Evolutionary conservation across 2,888 invertebrate species (phyloP).

Genomic region (Heliconius charithonia): DNA sequence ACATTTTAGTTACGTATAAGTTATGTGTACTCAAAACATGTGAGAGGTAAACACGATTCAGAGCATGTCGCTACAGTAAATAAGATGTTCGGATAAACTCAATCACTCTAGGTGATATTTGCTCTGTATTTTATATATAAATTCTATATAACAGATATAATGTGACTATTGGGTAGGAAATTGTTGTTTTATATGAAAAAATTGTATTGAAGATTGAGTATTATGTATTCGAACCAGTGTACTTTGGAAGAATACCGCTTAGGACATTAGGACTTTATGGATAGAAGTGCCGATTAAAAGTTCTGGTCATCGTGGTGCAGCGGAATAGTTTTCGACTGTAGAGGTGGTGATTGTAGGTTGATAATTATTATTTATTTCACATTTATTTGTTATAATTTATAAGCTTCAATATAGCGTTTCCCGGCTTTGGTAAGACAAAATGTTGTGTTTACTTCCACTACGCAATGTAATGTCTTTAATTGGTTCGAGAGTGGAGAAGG

Average conservation of each 20-base stretch:
- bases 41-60: slow-evolving; percentile 28
- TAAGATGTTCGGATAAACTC: slow-evolving; percentile 28
- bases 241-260: no score
- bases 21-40: slow-evolving; percentile 15
- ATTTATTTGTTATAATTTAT: no score
- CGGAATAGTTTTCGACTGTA: background rate
- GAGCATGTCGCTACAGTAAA: slow-evolving; percentile 33
- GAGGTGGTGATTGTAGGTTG: background rate
- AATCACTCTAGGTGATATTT: slow-evolving; percentile 20
- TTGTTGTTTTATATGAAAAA: background rate
- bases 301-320: background rate
- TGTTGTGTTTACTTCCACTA: no score
- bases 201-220: background rate
- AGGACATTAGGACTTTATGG: background rate
- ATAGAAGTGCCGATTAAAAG: background rate
- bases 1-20: background rate
- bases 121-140: slow-evolving; percentile 9
- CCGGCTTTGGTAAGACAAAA: background rate
- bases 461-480: no score
- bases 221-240: no score
- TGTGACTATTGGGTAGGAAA: background rate
- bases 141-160: background rate
- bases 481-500: no score
- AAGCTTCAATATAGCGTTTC: background rate
- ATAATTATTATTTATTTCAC: no score